These are phyloP conservation scores for Periphyllus acericola DNA, from an alignment of 2,888 invertebrate species.

Conservation along the genomic window DNA sequence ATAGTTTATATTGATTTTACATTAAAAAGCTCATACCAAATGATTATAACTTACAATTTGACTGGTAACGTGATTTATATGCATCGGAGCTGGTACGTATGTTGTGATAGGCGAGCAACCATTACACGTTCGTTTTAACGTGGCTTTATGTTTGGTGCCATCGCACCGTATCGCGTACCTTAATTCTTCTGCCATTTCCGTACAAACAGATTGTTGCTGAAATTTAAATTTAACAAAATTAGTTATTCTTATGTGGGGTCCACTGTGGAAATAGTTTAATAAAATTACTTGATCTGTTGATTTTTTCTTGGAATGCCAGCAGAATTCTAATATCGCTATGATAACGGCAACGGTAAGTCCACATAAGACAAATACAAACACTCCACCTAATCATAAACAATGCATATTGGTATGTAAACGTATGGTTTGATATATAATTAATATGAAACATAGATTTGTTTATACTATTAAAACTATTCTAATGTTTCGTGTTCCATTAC, in stretches of 20 bases:
- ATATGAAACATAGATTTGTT: too few species aligned
- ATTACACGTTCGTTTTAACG: constrained; percentile 79
- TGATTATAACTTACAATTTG: constrained; percentile 45
- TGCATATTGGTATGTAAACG: not conserved
- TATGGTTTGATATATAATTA: too few species aligned
- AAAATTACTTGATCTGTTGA: constrained; percentile 76
- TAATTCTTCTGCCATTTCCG: constrained; percentile 93
- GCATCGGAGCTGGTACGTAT: constrained; percentile 71
- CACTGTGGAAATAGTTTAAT: not conserved
- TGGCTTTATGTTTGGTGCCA: constrained; percentile 84
- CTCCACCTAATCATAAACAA: constrained; percentile 76
- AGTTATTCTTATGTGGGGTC: not conserved
- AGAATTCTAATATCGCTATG: constrained; percentile 93
- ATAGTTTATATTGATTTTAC: too few species aligned
- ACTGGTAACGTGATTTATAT: constrained; percentile 56
- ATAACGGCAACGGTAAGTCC: constrained; percentile 91
- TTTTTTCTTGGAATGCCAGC: constrained; percentile 92
- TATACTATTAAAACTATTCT: too few species aligned
- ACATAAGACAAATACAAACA: constrained; percentile 94
- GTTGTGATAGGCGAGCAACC: constrained; percentile 80
- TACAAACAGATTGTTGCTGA: constrained; percentile 82
- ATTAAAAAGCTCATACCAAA: too few species aligned
- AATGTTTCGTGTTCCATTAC: too few species aligned
- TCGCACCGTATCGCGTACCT: constrained; percentile 89
- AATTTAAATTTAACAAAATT: constrained; percentile 15